Evolutionary conservation across 2,797 vertebrate genomes (phyloP).

Genomic region (Momotus momota): DNA sequence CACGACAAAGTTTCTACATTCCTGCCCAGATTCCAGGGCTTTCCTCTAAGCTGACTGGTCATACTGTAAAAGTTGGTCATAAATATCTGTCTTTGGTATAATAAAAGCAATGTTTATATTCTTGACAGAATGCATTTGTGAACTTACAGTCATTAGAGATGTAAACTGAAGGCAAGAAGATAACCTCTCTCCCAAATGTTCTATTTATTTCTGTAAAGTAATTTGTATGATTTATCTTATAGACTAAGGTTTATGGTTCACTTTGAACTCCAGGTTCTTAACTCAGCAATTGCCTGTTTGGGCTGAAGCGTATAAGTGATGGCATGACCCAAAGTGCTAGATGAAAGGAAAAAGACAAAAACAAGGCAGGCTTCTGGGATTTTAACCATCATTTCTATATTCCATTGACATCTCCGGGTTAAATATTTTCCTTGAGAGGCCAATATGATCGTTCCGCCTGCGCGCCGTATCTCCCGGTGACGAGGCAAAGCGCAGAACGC

Average conservation of each 20-base stretch:
- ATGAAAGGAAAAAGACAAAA: constrained; percentile 77
- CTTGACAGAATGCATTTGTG: constrained; percentile 75
- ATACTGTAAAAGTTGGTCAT: constrained; percentile 55
- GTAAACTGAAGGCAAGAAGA: constrained; percentile 76
- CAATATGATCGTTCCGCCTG: constrained; percentile 49
- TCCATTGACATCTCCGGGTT: constrained; percentile 71
- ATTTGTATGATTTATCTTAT: constrained; percentile 81
- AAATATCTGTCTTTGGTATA: constrained; percentile 70
- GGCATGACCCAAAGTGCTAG: constrained; percentile 74
- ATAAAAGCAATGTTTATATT: constrained; percentile 74
- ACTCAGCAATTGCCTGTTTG: constrained; percentile 76
- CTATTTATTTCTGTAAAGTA: constrained; percentile 81
- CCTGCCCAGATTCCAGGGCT: constrained; percentile 36
- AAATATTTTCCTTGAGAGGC: constrained; percentile 72
- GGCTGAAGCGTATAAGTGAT: constrained; percentile 75
- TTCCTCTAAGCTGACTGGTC: constrained; percentile 45
- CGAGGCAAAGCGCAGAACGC: neutral
- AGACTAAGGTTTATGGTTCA: constrained; percentile 77
- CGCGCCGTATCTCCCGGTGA: constrained; percentile 31
- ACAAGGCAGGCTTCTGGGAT: constrained; percentile 74
- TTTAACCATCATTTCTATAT: constrained; percentile 71
- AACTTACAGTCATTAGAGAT: constrained; percentile 79
- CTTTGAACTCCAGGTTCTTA: constrained; percentile 80
- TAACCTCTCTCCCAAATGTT: constrained; percentile 77
- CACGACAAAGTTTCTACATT: constrained; percentile 28